Evolutionary conservation across 37 sponge, comb jelly and placozoan genomes (phyloP).

Genomic region (Aplysina aerophoba): DNA sequence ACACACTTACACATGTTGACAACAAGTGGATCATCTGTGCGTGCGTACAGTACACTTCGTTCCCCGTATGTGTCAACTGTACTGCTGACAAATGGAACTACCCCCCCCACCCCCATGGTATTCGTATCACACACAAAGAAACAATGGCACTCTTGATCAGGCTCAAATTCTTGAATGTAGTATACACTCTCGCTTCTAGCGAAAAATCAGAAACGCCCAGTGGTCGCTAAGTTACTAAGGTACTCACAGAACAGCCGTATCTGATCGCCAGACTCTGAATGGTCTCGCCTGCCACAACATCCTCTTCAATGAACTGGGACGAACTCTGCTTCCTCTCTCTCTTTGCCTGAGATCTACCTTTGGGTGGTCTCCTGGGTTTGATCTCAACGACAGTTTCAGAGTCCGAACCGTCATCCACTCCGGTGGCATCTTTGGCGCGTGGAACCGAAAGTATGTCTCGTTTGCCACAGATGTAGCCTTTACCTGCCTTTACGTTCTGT

Average conservation of each 20-base stretch:
- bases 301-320: slow-evolving; percentile 55
- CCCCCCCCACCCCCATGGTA: no score
- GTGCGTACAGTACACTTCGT: no score
- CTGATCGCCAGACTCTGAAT: slow-evolving; percentile 73
- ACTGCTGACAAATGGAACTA: no score
- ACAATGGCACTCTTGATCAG: background rate
- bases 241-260: slow-evolving; percentile 69
- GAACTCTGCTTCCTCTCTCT: slow-evolving; percentile 5
- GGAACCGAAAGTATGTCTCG: no score
- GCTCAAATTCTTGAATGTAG: background rate
- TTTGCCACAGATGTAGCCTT: slow-evolving; percentile 10
- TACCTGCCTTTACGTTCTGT: slow-evolving; percentile 13
- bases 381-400: background rate
- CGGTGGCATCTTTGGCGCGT: background rate
- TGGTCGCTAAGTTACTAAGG: background rate
- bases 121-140: no score
- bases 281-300: slow-evolving; percentile 66
- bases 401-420: slow-evolving; percentile 6
- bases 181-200: background rate
- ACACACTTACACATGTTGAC: no score
- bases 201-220: background rate
- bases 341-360: background rate
- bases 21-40: no score
- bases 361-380: slow-evolving; percentile 6
- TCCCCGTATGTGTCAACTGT: no score